These are phyloP conservation scores for Eidolon helvum DNA, from an alignment of 2,113 vertebrate genomes.

Conservation along the genomic window DNA sequence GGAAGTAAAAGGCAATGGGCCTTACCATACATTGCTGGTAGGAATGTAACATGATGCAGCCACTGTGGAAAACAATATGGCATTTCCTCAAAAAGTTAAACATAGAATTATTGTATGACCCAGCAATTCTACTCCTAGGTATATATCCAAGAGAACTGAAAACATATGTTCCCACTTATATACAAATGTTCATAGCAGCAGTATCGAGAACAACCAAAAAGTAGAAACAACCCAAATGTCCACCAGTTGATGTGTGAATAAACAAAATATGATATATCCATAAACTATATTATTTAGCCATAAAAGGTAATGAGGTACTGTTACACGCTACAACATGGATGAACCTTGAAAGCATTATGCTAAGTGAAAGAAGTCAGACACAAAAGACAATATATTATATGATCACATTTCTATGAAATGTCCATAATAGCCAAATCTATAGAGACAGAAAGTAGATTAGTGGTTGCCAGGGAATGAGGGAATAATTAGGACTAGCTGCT, in stretches of 20 bases:
- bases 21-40: neutral
- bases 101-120: neutral
- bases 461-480: neutral
- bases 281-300: neutral
- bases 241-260: neutral
- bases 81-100: neutral
- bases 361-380: neutral
- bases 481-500: neutral
- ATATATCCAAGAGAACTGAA: neutral
- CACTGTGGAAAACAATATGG: neutral
- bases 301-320: conserved; percentile 3
- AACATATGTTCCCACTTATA: neutral
- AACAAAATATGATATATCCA: neutral
- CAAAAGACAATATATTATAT: neutral
- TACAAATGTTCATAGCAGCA: neutral
- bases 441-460: neutral
- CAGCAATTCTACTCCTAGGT: neutral
- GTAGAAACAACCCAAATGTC: neutral
- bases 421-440: neutral
- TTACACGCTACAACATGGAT: neutral
- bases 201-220: neutral
- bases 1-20: neutral
- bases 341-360: neutral
- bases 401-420: neutral
- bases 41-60: neutral